phyloP scores from a whole-genome alignment of 1,140 invertebrate genomes.

The Oreohelix idahoensis region DNA sequence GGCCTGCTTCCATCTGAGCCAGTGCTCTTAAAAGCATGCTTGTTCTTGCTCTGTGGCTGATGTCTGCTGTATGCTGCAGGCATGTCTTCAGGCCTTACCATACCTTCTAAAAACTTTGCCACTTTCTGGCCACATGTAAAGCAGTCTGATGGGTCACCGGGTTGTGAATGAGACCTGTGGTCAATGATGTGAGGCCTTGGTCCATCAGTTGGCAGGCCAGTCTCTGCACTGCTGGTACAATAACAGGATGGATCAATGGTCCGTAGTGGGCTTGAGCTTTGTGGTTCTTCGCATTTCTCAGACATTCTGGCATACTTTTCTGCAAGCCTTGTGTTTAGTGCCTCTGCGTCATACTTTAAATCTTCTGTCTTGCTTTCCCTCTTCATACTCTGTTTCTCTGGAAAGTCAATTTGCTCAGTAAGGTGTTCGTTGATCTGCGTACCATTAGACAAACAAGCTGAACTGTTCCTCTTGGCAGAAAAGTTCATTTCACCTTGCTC shows the following conservation, averaged over 20 bases:
- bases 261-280: not conserved
- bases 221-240: constrained; percentile 24
- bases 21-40: not conserved
- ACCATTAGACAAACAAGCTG: too few species aligned
- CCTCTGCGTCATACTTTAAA: constrained; percentile 3
- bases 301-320: not conserved
- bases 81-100: not conserved
- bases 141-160: constrained; percentile 26
- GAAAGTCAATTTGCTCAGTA: not conserved
- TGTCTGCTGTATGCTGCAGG: not conserved
- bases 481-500: too few species aligned
- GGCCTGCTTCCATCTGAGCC: not conserved
- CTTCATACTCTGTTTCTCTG: too few species aligned
- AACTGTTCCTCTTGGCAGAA: too few species aligned
- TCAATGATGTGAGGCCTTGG: constrained; percentile 40
- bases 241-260: not conserved
- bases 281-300: not conserved
- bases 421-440: not conserved
- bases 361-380: not conserved
- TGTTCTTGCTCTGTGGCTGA: constrained; percentile 5
- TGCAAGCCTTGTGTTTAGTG: not conserved
- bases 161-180: constrained; percentile 25
- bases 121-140: constrained; percentile 30
- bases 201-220: constrained; percentile 43
- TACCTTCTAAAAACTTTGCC: constrained; percentile 15